These are phyloP conservation scores for Hippocampus abdominalis DNA, from an alignment of 2,113 vertebrate genomes.

Conservation along the genomic window DNA sequence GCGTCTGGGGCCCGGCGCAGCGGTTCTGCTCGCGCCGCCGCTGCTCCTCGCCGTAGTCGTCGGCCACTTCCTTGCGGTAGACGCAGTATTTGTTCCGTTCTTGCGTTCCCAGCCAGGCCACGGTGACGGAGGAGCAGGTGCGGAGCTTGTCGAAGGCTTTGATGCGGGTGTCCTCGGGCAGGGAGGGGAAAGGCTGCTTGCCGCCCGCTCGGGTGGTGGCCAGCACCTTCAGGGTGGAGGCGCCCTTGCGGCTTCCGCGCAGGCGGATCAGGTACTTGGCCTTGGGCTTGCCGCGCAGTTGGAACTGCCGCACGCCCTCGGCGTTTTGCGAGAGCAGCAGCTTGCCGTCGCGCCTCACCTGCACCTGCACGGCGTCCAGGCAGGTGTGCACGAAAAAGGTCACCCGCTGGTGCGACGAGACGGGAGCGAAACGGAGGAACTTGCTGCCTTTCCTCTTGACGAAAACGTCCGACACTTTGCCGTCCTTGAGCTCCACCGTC, in stretches of 20 bases:
- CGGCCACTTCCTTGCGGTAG: slow-evolving; percentile 87
- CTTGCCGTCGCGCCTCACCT: slow-evolving; percentile 91
- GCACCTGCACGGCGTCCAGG: slow-evolving; percentile 85
- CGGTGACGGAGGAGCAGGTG: slow-evolving; percentile 87
- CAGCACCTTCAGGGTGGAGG: slow-evolving; percentile 86
- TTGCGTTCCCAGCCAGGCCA: slow-evolving; percentile 95
- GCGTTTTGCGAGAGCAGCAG: slow-evolving; percentile 86
- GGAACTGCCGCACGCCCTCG: slow-evolving; percentile 89
- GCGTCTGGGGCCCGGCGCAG: slow-evolving; percentile 86
- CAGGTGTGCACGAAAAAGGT: slow-evolving; percentile 88
- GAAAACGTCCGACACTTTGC: slow-evolving; percentile 88
- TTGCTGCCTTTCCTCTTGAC: slow-evolving; percentile 88
- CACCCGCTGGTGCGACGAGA: slow-evolving; percentile 91
- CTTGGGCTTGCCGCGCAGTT: slow-evolving; percentile 90
- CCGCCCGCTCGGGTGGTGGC: slow-evolving; percentile 84
- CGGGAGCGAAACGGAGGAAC: slow-evolving; percentile 89
- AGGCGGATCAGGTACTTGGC: slow-evolving; percentile 90
- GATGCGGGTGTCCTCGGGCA: slow-evolving; percentile 91
- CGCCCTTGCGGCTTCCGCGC: slow-evolving; percentile 86
- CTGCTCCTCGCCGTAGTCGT: slow-evolving; percentile 82
- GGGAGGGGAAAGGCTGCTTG: slow-evolving; percentile 90
- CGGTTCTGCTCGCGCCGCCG: slow-evolving; percentile 89
- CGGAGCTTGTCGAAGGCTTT: slow-evolving; percentile 97
- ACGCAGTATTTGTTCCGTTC: slow-evolving; percentile 97
- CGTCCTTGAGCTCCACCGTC: slow-evolving; percentile 88